Percentiles rank a stretch among this genome's conserved stretches.
These are phyloP conservation scores for Hypomecis punctinalis DNA, from an alignment of 2,888 invertebrate species.

Conservation along the genomic window DNA sequence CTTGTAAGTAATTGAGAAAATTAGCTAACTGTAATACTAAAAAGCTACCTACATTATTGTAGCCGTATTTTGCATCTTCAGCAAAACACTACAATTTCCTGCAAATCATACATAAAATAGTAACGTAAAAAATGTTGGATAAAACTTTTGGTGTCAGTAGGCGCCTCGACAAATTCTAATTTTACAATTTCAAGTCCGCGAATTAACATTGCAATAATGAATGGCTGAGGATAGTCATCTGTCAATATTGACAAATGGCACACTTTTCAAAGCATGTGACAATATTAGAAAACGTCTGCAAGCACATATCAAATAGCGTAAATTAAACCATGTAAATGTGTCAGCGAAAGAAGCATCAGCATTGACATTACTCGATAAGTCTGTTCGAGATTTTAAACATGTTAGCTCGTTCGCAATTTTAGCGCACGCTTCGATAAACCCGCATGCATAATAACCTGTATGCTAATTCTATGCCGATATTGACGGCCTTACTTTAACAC, in stretches of 20 bases:
- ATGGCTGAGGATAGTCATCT: too few relatives aligned
- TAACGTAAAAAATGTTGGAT: too few relatives aligned
- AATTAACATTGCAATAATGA: not conserved
- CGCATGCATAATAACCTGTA: conserved; percentile 43
- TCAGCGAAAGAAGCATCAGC: conserved; percentile 24
- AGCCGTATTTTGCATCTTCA: too few relatives aligned
- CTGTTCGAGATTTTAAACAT: conserved; percentile 33
- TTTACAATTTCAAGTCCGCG: too few relatives aligned
- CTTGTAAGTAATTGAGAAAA: too few relatives aligned
- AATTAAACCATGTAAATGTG: conserved; percentile 26
- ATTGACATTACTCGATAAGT: conserved; percentile 37
- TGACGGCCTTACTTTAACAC: conserved; percentile 37
- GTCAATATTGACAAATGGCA: not conserved
- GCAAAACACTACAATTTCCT: too few relatives aligned
- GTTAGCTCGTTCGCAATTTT: conserved; percentile 21
- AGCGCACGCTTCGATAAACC: conserved; percentile 34
- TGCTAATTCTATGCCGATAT: conserved; percentile 27
- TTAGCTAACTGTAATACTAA: too few relatives aligned
- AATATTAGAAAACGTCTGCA: conserved; percentile 9
- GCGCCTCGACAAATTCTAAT: too few relatives aligned
- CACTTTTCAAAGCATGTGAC: conserved; percentile 8
- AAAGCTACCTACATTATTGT: too few relatives aligned
- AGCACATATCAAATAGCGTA: not conserved
- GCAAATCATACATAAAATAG: too few relatives aligned
- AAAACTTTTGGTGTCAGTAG: too few relatives aligned